Base-by-base conservation (phyloP, 2,797 vertebrate genomes). In the Propithecus perrieri region DNA sequence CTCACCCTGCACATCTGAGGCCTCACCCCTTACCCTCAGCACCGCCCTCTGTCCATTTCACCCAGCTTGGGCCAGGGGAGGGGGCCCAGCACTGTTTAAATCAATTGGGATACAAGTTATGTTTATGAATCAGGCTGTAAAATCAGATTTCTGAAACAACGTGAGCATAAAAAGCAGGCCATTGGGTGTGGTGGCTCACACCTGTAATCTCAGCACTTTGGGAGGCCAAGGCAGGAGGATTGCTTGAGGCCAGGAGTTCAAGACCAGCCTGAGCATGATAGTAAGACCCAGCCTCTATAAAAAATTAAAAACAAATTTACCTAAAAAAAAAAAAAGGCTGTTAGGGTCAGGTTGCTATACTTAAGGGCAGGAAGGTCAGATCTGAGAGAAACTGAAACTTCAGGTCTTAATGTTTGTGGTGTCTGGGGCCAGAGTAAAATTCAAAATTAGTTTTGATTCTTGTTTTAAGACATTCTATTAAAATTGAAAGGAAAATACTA, bases 401-500 rank as follows among this genome's bases (percentile, higher is more conserved):
- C 35, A 35, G 41, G 57, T 8, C 50, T 92, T 75, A 61, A 28
- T 38, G 33, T 38, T 18, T 43, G 7, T 67, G 22, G 22, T 15
- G 33, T 22, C 35, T 33, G 15, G 33, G 17, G 38, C 30, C 61
- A 91, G n/a, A 71, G 30, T 33, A 67, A 30, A 94, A 65, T 20
- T 57, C 14, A 55, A 75, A 33, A 57, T 35, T 50, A 7, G 55
- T 43, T 48, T 72, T 65, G 28, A 30, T 48, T 69, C 41, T 89
- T 65, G 17, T 72, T 89, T 81, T 65, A 78, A 86, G 59, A 67
- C 61, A 30, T 53, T 69, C 48, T 72, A 28, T 87, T 84, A 84
- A 86, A 94, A 63, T 75, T 30, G 69, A 65, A 95, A 71, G 53
- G 35, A 76, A 93, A 91, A 90, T 61, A 26, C 4, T 57, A 85